phyloP scores from a whole-genome alignment of 2,113 vertebrate genomes.

The Lepidiolamprologus cunningtoni region DNA sequence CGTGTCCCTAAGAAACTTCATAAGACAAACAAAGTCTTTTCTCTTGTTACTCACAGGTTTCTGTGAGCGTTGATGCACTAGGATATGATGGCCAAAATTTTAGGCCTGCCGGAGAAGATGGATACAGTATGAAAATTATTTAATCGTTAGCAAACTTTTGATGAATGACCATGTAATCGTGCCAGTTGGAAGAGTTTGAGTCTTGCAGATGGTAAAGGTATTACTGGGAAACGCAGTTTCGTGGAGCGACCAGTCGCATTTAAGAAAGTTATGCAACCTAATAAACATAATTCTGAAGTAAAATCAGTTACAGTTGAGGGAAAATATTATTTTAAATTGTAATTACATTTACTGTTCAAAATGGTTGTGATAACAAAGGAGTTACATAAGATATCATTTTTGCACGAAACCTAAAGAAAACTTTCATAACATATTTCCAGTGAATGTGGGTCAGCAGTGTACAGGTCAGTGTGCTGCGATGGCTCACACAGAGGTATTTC shows the following conservation, averaged over 20 bases:
- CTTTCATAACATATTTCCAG: neutral
- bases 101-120: slow-evolving; percentile 11
- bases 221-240: neutral
- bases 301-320: neutral
- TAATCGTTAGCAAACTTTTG: neutral
- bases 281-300: neutral
- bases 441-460: neutral
- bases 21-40: slow-evolving; percentile 55
- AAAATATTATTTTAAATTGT: neutral
- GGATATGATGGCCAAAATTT: neutral
- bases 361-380: accelerated
- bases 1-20: slow-evolving; percentile 45
- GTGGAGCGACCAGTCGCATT: neutral
- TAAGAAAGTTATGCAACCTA: neutral
- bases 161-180: slow-evolving; percentile 5
- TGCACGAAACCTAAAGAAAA: neutral
- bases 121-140: slow-evolving; percentile 15
- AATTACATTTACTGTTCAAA: neutral
- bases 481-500: neutral
- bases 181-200: neutral
- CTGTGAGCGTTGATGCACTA: slow-evolving; percentile 5
- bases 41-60: slow-evolving; percentile 36
- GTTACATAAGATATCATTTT: neutral
- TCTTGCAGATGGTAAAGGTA: neutral
- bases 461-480: neutral